Conservation (phyloP, 2,888 invertebrate genomes). For the Pediacus dermestoides region DNA sequence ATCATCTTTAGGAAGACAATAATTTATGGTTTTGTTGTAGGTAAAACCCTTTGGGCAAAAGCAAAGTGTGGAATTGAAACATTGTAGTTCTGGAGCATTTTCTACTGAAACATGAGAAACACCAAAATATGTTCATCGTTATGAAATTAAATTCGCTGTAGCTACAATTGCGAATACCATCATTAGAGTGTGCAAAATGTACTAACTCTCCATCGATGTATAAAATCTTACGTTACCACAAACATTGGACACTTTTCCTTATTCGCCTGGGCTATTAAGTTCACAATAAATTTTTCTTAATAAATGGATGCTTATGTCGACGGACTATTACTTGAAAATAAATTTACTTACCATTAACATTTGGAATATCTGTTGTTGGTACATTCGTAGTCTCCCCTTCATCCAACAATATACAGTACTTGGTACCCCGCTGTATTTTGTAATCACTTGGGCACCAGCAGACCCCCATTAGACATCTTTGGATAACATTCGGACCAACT, state of each 20-base stretch:
- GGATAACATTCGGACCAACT: slow-evolving; percentile 26
- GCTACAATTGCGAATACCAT: too few species aligned
- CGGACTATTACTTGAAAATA: too few species aligned
- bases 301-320: too few species aligned
- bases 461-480: slow-evolving; percentile 47
- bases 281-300: too few species aligned
- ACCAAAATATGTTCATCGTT: too few species aligned
- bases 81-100: slow-evolving; percentile 38
- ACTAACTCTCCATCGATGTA: too few species aligned
- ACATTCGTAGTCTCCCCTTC: slow-evolving; percentile 15
- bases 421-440: slow-evolving; percentile 37
- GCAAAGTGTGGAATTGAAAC: slow-evolving; percentile 47
- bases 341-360: too few species aligned
- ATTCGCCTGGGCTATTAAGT: too few species aligned
- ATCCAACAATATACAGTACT: slow-evolving; percentile 32
- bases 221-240: too few species aligned
- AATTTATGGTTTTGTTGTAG: slow-evolving; percentile 39
- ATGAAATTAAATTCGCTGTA: too few species aligned
- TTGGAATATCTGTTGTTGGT: slow-evolving; percentile 18
- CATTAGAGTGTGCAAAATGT: too few species aligned
- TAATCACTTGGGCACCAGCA: slow-evolving; percentile 63
- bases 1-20: slow-evolving; percentile 45
- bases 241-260: too few species aligned
- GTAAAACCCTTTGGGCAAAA: slow-evolving; percentile 50
- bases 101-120: slow-evolving; percentile 16